phyloP scores from a whole-genome alignment of 2,797 vertebrate genomes.

The Manis crassicaudata region DNA sequence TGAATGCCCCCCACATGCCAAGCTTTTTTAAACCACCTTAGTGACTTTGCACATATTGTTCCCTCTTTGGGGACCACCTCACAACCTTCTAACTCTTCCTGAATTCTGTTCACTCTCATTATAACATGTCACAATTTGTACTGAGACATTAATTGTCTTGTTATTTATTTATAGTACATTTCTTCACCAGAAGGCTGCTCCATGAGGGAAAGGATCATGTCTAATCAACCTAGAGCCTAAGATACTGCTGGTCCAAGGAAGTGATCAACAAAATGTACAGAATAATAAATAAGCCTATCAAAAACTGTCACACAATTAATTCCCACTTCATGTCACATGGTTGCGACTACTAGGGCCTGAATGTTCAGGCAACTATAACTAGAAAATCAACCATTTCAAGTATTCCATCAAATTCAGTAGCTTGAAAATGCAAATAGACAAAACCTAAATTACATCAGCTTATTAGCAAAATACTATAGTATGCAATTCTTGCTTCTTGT shows the following conservation, averaged over 20 bases:
- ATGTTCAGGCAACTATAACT: neutral
- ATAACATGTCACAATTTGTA: neutral
- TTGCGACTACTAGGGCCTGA: neutral
- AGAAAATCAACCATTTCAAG: slow-evolving; percentile 20
- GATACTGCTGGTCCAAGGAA: neutral
- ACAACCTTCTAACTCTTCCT: neutral
- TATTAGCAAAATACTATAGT: neutral
- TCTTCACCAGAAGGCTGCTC: neutral
- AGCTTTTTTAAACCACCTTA: neutral
- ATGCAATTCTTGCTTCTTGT: neutral
- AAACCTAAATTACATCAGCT: neutral
- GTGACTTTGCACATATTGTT: neutral
- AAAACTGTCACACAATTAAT: neutral
- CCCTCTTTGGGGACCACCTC: neutral
- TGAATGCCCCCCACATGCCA: neutral
- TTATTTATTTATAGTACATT: neutral
- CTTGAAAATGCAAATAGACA: slow-evolving; percentile 7
- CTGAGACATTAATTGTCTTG: neutral
- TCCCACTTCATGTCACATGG: neutral
- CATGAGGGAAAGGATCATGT: neutral
- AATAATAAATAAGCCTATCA: neutral
- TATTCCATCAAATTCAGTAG: neutral
- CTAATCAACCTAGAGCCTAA: neutral
- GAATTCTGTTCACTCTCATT: neutral
- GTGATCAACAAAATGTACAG: neutral